Evolutionary conservation across 2,113 vertebrate genomes (phyloP).

Genomic region (Mellivora capensis): DNA sequence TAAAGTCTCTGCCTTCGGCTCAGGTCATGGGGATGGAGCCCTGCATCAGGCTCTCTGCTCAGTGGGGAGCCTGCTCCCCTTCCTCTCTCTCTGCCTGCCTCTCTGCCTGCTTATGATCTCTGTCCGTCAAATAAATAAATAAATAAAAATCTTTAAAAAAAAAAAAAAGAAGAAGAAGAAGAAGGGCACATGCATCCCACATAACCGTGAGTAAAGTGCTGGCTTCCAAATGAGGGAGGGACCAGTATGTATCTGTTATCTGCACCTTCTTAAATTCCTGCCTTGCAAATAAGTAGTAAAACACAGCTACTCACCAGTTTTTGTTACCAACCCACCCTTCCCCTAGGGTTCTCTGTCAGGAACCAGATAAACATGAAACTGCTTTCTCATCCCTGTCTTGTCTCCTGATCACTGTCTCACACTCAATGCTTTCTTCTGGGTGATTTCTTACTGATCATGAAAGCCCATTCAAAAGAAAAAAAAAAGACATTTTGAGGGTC

Average conservation of each 20-base stretch:
- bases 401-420: not conserved
- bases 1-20: no score
- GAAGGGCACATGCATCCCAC: not conserved
- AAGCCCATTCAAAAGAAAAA: not conserved
- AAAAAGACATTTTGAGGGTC: not conserved
- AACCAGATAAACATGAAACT: not conserved
- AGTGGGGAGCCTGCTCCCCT: no score
- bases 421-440: not conserved
- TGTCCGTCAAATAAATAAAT: no score
- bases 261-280: not conserved
- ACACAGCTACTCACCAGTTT: not conserved
- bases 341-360: not conserved
- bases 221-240: not conserved
- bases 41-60: no score
- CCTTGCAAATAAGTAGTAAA: conserved; percentile 4
- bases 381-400: not conserved
- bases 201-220: not conserved
- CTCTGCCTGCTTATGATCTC: no score
- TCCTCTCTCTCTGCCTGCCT: no score
- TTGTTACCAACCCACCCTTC: not conserved
- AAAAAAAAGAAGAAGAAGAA: no score
- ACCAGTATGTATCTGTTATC: not conserved
- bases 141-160: no score
- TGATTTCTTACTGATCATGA: not conserved
- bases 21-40: no score